A percentile compares a stretch with the other conserved stretches of the same genome.
Evolutionary conservation across 1,140 invertebrate species (phyloP).

Genomic region (Copidosoma floridanum): DNA sequence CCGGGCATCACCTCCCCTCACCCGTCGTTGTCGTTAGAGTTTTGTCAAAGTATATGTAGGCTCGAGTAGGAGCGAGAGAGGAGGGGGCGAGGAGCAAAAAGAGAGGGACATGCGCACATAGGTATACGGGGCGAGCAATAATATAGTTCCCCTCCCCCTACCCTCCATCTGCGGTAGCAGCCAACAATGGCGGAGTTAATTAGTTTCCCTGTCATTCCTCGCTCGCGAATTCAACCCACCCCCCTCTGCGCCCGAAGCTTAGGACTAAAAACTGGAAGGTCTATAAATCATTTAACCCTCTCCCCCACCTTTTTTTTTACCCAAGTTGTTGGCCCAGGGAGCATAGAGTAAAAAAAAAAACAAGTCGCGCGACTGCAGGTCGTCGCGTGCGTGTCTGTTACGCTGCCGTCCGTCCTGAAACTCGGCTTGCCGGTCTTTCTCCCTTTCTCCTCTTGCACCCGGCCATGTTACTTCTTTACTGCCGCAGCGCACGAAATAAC

Average conservation of each 20-base stretch:
- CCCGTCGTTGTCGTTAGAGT: too few relatives aligned
- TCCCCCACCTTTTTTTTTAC: too few relatives aligned
- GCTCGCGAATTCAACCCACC: not conserved
- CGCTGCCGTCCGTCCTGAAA: too few relatives aligned
- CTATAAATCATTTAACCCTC: slow-evolving; percentile 47
- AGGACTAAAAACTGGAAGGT: slow-evolving; percentile 42
- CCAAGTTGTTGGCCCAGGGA: too few relatives aligned
- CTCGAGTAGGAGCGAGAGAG: too few relatives aligned
- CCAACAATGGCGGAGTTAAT: slow-evolving; percentile 52
- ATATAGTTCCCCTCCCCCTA: slow-evolving; percentile 50
- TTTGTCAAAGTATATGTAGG: too few relatives aligned
- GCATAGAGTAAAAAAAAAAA: slow-evolving; percentile 1
- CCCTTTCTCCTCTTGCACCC: slow-evolving; percentile 14
- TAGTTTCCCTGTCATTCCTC: slow-evolving; percentile 49
- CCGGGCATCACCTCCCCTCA: too few relatives aligned
- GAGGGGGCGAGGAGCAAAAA: too few relatives aligned
- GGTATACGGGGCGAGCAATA: slow-evolving; percentile 44
- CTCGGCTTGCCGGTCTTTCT: not conserved
- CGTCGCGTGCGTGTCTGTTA: too few relatives aligned
- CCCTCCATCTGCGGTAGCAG: slow-evolving; percentile 25
- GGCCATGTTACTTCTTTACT: not conserved
- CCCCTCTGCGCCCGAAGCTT: slow-evolving; percentile 21
- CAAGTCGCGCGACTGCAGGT: slow-evolving; percentile 18
- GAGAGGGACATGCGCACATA: slow-evolving; percentile 8
- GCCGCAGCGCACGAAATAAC: slow-evolving; percentile 5